Evolutionary conservation across 1,140 invertebrate species (phyloP), one percentile per base, ranked within the genome.

Genomic region (Macrostomum lignano): DNA sequence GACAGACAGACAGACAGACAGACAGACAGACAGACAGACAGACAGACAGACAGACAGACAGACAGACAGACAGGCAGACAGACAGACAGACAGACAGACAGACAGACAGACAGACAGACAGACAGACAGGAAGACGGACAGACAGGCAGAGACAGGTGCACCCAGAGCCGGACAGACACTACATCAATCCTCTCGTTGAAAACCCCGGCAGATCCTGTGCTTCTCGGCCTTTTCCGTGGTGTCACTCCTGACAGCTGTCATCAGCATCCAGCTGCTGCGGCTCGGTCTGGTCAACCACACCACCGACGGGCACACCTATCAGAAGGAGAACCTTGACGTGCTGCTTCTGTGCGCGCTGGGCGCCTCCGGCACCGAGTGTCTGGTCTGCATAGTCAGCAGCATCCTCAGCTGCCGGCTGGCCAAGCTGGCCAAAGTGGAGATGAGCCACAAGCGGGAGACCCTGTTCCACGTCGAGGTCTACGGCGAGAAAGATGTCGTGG

Each of bases 181-280:
- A n/a, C n/a, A n/a, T n/a, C n/a, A n/a, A n/a, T n/a, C n/a, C n/a
- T n/a, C n/a, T n/a, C n/a, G n/a, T n/a, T n/a, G n/a, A n/a, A n/a
- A n/a, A n/a, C n/a, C n/a, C n/a, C n/a, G n/a, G n/a, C 46, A 60
- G 57, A 60, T 60, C 35, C 49, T 57, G 48, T 58, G 55, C 32
- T 60, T 55, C 40, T 52, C 51, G 7, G 57, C 55, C 1, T 51
- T 52, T 29, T 50, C 49, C 11, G 45, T 57, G 17, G 55, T 58
- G 17, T 58, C 55, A 25, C 42, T 59, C 43, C 53, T 60, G 17
- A 48, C 50, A 22, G 46, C 48, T 1, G 47, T 58, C 15, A 53
- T 60, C 31, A 56, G 51, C 37, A 59, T 60, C 26, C 57, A 60
- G 40, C 45, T 60, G 36, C 44, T 59, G 19, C 40, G 57, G 28